Conservation (phyloP, 2,113 vertebrate species). For the Oncorhynchus tshawytscha region DNA sequence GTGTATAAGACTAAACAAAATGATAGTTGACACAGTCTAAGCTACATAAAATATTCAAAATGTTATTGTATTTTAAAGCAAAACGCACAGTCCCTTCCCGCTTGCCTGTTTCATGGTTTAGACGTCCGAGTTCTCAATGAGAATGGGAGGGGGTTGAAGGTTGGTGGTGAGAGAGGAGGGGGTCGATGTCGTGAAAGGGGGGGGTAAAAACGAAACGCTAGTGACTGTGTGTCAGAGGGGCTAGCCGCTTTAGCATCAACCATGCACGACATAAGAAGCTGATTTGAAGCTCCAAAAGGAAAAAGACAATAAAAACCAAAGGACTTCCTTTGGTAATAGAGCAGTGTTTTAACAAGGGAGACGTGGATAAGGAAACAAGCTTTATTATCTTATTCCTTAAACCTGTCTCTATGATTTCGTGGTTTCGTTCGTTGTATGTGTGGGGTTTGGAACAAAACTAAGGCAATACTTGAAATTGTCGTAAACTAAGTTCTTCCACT, state of each 20-base stretch:
- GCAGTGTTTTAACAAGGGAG: slow-evolving; percentile 7
- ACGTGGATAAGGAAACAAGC: slow-evolving; percentile 16
- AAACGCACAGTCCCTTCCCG: too few species aligned
- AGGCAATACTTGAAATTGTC: slow-evolving; percentile 9
- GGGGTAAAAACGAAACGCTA: slow-evolving; percentile 2
- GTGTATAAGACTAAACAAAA: too few species aligned
- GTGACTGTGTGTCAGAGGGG: slow-evolving; percentile 33
- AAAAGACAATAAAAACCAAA: slow-evolving; percentile 11
- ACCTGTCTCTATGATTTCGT: slow-evolving; percentile 8
- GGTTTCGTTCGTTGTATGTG: slow-evolving; percentile 25
- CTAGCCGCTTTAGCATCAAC: slow-evolving; percentile 31
- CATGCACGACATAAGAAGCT: slow-evolving; percentile 63
- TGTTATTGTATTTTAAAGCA: too few species aligned
- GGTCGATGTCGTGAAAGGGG: slow-evolving; percentile 24
- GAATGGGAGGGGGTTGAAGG: slow-evolving; percentile 1
- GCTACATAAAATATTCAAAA: too few species aligned
- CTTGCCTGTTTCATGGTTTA: slow-evolving; percentile 3
- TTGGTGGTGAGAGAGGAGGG: background rate
- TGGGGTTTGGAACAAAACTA: slow-evolving; percentile 29
- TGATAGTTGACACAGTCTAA: too few species aligned
- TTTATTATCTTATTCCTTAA: background rate
- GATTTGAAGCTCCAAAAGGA: slow-evolving; percentile 34
- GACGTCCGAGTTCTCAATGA: background rate
- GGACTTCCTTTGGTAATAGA: slow-evolving; percentile 7
- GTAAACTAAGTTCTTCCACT: background rate